Base-by-base conservation (phyloP, 2,888 invertebrate species). In the Trachelus tabidus region DNA sequence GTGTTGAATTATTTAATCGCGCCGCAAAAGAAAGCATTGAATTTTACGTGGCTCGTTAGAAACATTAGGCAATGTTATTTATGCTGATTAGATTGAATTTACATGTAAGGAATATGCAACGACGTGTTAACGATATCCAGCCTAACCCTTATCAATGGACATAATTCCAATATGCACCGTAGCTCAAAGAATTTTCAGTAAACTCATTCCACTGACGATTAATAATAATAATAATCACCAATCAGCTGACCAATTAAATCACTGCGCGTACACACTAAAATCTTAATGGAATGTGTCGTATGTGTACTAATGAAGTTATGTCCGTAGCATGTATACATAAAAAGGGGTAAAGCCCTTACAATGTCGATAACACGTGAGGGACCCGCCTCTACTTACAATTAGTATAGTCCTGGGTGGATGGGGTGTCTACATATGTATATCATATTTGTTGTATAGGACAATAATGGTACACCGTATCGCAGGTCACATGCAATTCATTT, bases 401-500 rank as follows among this genome's bases (percentile, higher is more conserved):
- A 56, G 56, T 56, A 56, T 0, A 56, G 56, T 23, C 23, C 56
- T 56, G 0, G 23, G 6, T 9, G 23, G 23, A 56, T 56, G 56
- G 56, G 23, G 6, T 23, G 1, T 56, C 56, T 23, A 56, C 23
- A 23, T 23, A 23, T 9, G 23, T 23, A 9, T 9, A 23, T 56
- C 23, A 56, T 56, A 23, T 56, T 23, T 6, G 23, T 9, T 23
- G 23, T 56, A 40, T 6, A 40, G 15, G 6, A 40, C 6, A 23
- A 23, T 40, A 40, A 40, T 40, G 15, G 23, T 40, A 15, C 40
- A 56, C 23, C 40, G 56, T 56, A 56, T 23, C 56, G 31, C 33
- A 80, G 83, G 85, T 88, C 86, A 86, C 81, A 83, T 82, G 80
- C 83, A 85, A 87, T 88, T 87, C 86, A 88, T 87, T 87, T 85